Base-by-base conservation (phyloP, 1,140 invertebrate species). In the Macrobrachium rosenbergii region DNA sequence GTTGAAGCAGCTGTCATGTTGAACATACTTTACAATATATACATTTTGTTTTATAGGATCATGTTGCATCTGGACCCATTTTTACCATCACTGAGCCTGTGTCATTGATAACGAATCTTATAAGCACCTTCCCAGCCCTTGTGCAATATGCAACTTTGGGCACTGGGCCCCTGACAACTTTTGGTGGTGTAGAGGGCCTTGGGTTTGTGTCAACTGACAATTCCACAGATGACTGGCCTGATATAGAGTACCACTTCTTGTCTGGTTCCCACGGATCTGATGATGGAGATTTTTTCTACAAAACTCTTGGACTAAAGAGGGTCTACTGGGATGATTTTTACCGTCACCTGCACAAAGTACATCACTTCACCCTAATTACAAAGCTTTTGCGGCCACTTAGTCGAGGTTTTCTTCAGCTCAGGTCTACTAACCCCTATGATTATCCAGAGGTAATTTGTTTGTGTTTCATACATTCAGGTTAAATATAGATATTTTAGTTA, bases 131-230 rank as follows among this genome's bases (percentile, higher is more conserved):
- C 0, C 83, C 83, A 5, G 60, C 83, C 7, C 2, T 78, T n/a
- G n/a, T 84, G 1, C 16, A 45, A n/a, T 87, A 72, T 45, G 14
- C 37, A 0, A 17, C 72, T 5, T 21, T 63, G 3, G 81, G 83
- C 37, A 94, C 95, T 87, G 97, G 97, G 1, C 97, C 97, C 0
- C 90, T 98, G 3, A 98, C 97, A 0, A 95, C 98, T 0, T 93
- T 98, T 89, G 97, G 97, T 0, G 97, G 97, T 0, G 96, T 98
- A 0, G 97, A 98, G 92, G 97, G 97, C 2, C 90, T 98, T 7
- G 97, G 95, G 1, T 98, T 97, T 91, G 95, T 98, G 19, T 97
- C 97, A 72, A 98, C 97, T 0, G 75, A 45, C 2, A 77, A 77
- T 28, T 5, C 43, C 8, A 58, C 52, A 10, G 17, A 28, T 11